Evolutionary conservation across 2,113 vertebrate species (phyloP).

Genomic region (Pachyramphus minor): DNA sequence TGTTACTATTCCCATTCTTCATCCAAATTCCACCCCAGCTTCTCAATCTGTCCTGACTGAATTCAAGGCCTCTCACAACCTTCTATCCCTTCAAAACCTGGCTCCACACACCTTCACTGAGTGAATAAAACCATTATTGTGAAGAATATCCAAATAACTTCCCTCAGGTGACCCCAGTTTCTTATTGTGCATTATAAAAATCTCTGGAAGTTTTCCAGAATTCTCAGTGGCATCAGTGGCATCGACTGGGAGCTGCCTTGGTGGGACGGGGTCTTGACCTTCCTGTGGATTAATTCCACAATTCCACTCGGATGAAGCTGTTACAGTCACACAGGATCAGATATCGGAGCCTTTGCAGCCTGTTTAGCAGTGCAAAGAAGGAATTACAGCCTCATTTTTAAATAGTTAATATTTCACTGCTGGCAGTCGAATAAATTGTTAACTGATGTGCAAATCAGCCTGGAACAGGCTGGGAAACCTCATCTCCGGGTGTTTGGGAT

Average conservation of each 20-base stretch:
- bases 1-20: neutral
- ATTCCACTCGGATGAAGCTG: neutral
- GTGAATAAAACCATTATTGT: neutral
- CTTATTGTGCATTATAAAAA: neutral
- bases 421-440: neutral
- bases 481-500: neutral
- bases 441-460: neutral
- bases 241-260: neutral
- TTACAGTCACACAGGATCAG: neutral
- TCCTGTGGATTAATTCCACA: neutral
- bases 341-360: accelerated
- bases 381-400: neutral
- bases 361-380: neutral
- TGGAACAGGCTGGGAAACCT: neutral
- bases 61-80: neutral
- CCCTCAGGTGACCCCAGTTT: neutral
- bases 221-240: neutral
- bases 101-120: neutral
- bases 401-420: neutral
- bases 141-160: neutral
- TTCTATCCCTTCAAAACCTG: neutral
- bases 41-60: neutral
- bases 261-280: neutral
- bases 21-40: neutral
- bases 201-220: neutral